Conservation (phyloP, 2,113 vertebrate genomes). For the Rhynchomys soricoides region DNA sequence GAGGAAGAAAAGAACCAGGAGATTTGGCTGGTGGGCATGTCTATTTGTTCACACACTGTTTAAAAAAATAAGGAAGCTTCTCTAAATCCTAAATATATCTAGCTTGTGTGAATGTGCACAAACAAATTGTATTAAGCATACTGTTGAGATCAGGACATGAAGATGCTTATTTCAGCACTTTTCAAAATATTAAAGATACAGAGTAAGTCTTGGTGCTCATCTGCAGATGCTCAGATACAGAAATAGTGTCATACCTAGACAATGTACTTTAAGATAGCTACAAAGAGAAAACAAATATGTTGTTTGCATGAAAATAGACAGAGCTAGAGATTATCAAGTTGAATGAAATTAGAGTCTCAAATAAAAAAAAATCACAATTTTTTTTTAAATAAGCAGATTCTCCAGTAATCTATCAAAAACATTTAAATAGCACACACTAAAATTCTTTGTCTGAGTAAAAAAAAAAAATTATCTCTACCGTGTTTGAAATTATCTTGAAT, state of each 20-base stretch:
- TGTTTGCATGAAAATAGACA: neutral
- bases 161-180: neutral
- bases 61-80: no score
- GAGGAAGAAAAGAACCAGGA: neutral
- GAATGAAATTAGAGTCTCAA: neutral
- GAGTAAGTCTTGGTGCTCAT: no score
- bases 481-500: constrained; percentile 17
- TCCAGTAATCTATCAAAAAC: neutral
- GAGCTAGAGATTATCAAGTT: neutral
- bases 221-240: neutral
- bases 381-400: neutral
- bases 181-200: no score
- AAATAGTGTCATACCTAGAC: no score
- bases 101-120: neutral
- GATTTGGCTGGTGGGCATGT: no score
- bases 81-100: neutral
- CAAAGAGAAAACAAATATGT: neutral
- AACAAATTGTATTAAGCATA: neutral
- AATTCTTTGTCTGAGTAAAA: neutral
- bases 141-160: neutral
- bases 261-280: neutral
- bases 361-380: neutral
- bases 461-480: neutral
- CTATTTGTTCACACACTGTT: no score
- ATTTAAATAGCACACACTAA: neutral